Base-by-base conservation (phyloP, 2,113 vertebrate species). In the Psittacula cyanocephala region DNA sequence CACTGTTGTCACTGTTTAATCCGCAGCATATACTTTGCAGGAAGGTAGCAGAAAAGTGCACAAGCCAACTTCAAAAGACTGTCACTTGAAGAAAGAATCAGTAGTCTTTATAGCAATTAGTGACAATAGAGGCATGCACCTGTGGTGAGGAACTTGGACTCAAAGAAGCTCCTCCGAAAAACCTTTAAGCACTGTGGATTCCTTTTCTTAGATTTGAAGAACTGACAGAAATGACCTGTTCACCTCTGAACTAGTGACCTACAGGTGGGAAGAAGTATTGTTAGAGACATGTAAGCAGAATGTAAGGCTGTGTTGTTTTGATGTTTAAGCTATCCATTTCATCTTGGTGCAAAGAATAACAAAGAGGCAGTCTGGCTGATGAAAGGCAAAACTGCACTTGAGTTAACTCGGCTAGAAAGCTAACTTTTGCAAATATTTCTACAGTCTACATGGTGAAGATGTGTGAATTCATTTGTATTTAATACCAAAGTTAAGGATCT, bases 231-330 rank as follows among this genome's bases (percentile, higher is more conserved):
- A 77, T 97, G 97, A 97, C 98, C 98, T 91, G 96, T 96, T 95
- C 89, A 97, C 97, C 96, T 95, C 96, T 98, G 98, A 99, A 98
- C 98, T 97, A 88, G 91, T 98, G 98, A 98, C 98, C 98, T 98
- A 92, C 99, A 99, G 99, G 99, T 99, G 99, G 98, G 98, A 96
- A 97, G 97, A 91, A 93, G 97, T 92, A 98, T 99, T 99, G 98
- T 99, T 97, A 97, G 94, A 83, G 96, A 97, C 97, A 97, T 97
- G 97, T 98, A 97, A 95, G 97, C 98, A 98, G 97, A 98, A 97
- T 96, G 90, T 85, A 95, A 91, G 41, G 95, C 98, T 97, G 96
- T 98, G 97, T 97, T 98, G 97, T 97, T 97, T 96, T 97, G 98
- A 98, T 97, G 91, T 97, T 98, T 97, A 97, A 98, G 97, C 96